Percentiles rank a stretch among this genome's conserved stretches.
These are phyloP conservation scores for Amblyjoppa proteus DNA, from an alignment of 2,888 invertebrate species.

Conservation along the genomic window DNA sequence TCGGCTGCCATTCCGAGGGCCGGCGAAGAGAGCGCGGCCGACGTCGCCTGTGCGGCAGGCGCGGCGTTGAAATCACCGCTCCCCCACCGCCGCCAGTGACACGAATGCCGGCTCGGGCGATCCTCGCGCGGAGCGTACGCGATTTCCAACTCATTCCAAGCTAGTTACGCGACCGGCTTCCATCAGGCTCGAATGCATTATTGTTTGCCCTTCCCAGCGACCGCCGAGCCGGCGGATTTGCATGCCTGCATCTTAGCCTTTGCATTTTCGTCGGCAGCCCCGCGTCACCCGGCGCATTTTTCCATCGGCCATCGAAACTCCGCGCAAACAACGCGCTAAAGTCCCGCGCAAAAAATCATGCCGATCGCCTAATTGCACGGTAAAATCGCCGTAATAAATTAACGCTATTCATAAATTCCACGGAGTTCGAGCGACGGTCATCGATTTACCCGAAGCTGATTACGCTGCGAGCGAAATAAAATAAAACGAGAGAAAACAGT, in stretches of 20 bases:
- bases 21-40: not conserved
- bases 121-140: conserved; percentile 41
- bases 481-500: not conserved
- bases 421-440: not conserved
- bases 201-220: conserved; percentile 39
- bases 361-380: not conserved
- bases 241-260: conserved; percentile 17
- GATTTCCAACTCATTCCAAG: conserved; percentile 67
- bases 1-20: too few species aligned
- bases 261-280: conserved; percentile 18
- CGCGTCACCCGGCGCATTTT: not conserved
- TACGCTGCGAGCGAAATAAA: too few species aligned
- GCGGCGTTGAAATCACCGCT: conserved; percentile 76
- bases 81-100: conserved; percentile 70
- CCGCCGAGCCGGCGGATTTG: not conserved
- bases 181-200: conserved; percentile 23
- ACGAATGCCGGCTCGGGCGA: conserved; percentile 73
- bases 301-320: too few species aligned
- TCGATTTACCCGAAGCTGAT: too few species aligned
- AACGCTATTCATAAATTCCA: not conserved
- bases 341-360: not conserved
- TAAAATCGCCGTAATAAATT: not conserved
- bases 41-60: conserved; percentile 58
- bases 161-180: conserved; percentile 36
- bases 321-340: too few species aligned